Base-by-base conservation (phyloP, 2,888 invertebrate genomes). In the Catocala fraxini region DNA sequence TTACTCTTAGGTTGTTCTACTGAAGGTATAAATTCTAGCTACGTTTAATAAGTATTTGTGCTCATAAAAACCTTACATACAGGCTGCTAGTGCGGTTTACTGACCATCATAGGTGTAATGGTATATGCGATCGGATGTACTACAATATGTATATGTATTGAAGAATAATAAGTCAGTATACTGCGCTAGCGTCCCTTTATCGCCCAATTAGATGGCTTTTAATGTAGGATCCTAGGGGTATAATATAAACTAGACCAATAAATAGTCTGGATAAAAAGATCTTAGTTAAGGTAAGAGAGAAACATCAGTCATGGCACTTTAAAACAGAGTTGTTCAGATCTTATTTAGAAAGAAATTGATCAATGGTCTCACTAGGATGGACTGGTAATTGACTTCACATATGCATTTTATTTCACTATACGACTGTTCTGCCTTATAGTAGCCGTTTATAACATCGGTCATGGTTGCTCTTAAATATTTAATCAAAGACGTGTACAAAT, bases 371-470 rank as follows among this genome's bases (percentile, higher is more conserved):
- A 51, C 25, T 35, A 63, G 75, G 75, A 82, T 80, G 77, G 77
- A 70, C 65, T 67, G 60, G 59, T 83, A 84, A 84, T 84, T 82
- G 82, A 83, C 83, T 68, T 68, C 53, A 63, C 68, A 65, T 62
- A 62, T 46, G 15, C 47, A 49, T 60, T 25, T 10, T 51, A 13
- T 51, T 61, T 53, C 15, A 0, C 39, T 9, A 45, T 13, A 7
- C 9, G 12, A 13, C 6, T 45, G 5, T 13, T 45, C 11, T 42
- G 2, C 9, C 35, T 39, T 39, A 39, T 39, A 39, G 35, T 39
- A 39, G 7, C 35, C 35, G 9, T 39, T 39, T 39, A 25, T 15
- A 15, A 15, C 7, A 35, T 35, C 7, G 35, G 35, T 35, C 5
- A 35, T 35, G 7, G 35, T 6, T 35, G 1, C 35, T 35, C 35